A percentile compares a stretch with the other conserved stretches of the same genome.
Evolutionary conservation across 2,797 vertebrate species (phyloP).

Genomic region (Scleropages formosus): DNA sequence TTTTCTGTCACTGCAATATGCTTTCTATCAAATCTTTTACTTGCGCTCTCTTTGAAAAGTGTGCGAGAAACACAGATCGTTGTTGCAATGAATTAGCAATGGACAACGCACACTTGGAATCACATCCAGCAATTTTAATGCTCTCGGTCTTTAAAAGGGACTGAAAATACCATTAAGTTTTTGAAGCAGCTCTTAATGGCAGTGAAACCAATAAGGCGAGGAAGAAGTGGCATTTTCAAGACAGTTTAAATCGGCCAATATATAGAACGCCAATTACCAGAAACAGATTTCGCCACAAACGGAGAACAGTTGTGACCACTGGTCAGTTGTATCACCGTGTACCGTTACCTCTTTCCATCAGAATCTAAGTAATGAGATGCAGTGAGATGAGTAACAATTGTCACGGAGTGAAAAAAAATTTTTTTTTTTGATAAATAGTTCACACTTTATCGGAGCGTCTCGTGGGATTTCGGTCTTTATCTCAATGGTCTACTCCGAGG

Average conservation of each 20-base stretch:
- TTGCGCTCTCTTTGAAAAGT: neutral
- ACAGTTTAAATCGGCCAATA: neutral
- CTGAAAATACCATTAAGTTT: neutral
- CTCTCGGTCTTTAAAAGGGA: neutral
- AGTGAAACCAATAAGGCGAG: neutral
- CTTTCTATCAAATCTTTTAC: neutral
- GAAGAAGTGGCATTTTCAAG: neutral
- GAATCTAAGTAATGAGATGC: neutral
- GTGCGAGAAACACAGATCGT: too few relatives aligned
- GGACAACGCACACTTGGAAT: neutral
- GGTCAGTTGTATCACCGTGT: neutral
- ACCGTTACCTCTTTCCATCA: neutral
- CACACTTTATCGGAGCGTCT: conserved; percentile 83
- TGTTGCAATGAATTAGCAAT: neutral
- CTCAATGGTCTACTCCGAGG: conserved; percentile 77
- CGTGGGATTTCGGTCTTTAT: conserved; percentile 80
- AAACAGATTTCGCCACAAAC: neutral
- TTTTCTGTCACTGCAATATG: neutral
- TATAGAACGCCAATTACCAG: neutral
- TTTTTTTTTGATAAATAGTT: conserved; percentile 78
- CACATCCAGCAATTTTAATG: too few relatives aligned
- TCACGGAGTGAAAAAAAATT: conserved; percentile 63
- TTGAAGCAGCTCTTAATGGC: neutral
- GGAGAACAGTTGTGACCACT: neutral
- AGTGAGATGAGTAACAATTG: neutral